Base-by-base conservation (phyloP, 1,140 invertebrate genomes). In the Drosophila oshimai region DNA sequence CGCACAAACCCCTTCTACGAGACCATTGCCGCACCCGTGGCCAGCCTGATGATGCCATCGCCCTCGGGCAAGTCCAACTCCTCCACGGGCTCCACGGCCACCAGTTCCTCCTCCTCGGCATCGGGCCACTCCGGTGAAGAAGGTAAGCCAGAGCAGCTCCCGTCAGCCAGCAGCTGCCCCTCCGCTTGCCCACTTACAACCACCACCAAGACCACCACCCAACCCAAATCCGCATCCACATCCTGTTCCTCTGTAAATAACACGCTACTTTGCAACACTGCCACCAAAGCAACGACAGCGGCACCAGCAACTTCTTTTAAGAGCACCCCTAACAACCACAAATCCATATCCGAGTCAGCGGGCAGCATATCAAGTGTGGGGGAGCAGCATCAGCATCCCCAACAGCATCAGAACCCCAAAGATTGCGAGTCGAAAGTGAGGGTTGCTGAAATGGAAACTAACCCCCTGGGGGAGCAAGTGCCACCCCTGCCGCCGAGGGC, bases 1-100 rank as follows among this genome's bases (percentile, higher is more conserved):
- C 68, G 87, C 15, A 90, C 88, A 29, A 90, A 90, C 89, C 89
- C 89, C 7, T 90, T 90, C 39, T 90, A 87, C 31, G 88, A 90
- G 45, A 62, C 89, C 17, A 71, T 88, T 34, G 50, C 64, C 13
- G 44, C 53, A 2, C 24, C 67, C 7, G 41, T 51, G 28, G 24
- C 37, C 33, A 60, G 42, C 36, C 15, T 62, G 37, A 89, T 89
- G 83, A 90, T 90, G 89, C 83, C 84, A 12, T 90, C 89, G 46
- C 89, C 89, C 2, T 90, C 89, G n/a, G 70, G 79, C 9, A 90
- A 90, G 60, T 90, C 89, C 1, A 90, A 89, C 34, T 90, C 89
- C 12, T 86, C 79, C n/a, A 90, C 89, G 18, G 89, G 89, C 39
- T 90, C 88, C n/a, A 88, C 89, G 17, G 81, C 81, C 12, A 90